Percentiles rank a stretch among this genome's conserved stretches.
Evolutionary conservation across 2,797 vertebrate species (phyloP).

Genomic region (Paratrypauchen microcephalus): DNA sequence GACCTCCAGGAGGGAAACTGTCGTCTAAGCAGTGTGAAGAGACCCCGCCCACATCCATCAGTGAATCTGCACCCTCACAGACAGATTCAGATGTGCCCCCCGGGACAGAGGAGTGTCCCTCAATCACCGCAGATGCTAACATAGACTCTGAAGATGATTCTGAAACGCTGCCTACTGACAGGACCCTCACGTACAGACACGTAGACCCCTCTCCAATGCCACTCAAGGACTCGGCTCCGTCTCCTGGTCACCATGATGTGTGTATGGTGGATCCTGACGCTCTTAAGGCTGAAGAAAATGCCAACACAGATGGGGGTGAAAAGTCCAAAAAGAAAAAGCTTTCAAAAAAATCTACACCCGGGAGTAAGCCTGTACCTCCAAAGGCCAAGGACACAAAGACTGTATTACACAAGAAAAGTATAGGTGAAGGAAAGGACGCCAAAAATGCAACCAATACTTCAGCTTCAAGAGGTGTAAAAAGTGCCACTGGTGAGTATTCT

Average conservation of each 20-base stretch:
- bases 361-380: constrained; percentile 84
- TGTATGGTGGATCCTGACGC: constrained; percentile 97
- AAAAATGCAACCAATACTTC: constrained; percentile 96
- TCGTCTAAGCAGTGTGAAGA: constrained; percentile 90
- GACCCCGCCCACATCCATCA: constrained; percentile 94
- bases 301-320: constrained; percentile 86
- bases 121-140: constrained; percentile 97
- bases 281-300: constrained; percentile 85
- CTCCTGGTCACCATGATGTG: constrained; percentile 88
- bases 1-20: constrained; percentile 87
- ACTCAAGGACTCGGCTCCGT: constrained; percentile 88
- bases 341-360: constrained; percentile 89
- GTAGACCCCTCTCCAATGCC: constrained; percentile 87
- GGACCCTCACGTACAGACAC: constrained; percentile 91
- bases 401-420: constrained; percentile 88
- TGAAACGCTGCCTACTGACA: constrained; percentile 95
- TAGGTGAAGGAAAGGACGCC: constrained; percentile 90
- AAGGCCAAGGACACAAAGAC: constrained; percentile 89
- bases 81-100: constrained; percentile 97
- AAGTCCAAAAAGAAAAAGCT: constrained; percentile 92
- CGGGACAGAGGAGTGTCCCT: constrained; percentile 95
- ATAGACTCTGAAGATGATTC: constrained; percentile 98
- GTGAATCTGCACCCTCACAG: constrained; percentile 93
- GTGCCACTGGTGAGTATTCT: constrained; percentile 78
- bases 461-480: constrained; percentile 88